Conservation (phyloP, 2,797 vertebrate species). For the Muscicapa striata region DNA sequence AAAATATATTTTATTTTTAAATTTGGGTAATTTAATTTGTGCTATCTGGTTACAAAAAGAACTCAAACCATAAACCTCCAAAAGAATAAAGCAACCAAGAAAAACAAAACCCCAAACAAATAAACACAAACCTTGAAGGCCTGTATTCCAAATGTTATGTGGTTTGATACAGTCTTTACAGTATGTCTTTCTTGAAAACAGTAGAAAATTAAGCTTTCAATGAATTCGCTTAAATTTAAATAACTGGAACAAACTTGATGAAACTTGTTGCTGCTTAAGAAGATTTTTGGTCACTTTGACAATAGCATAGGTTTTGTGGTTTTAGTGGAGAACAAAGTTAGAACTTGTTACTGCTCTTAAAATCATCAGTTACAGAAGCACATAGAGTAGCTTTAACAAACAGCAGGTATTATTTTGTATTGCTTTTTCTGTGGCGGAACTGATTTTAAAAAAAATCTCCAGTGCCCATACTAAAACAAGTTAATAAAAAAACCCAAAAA, state of each 20-base stretch:
- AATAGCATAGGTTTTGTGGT: neutral
- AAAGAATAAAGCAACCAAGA: neutral
- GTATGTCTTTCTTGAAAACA: neutral
- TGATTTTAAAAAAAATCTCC: neutral
- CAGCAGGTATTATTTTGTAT: neutral
- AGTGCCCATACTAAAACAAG: neutral
- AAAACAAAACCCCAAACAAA: neutral
- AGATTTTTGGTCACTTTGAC: neutral
- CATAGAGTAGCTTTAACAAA: neutral
- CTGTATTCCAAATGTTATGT: neutral
- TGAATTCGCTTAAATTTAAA: neutral
- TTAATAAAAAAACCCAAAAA: neutral
- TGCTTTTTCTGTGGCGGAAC: neutral
- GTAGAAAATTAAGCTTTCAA: neutral
- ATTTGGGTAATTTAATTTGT: neutral
- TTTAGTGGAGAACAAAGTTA: neutral
- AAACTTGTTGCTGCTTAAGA: neutral
- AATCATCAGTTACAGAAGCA: neutral
- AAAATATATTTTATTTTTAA: neutral
- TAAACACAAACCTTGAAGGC: neutral
- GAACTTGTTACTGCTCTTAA: neutral
- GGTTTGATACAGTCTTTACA: neutral
- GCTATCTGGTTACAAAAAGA: neutral
- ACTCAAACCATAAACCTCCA: rapidly evolving
- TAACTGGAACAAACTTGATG: neutral